Percentiles rank a stretch among this genome's conserved stretches.
Evolutionary conservation across 2,797 vertebrate species (phyloP).

Genomic region (Poliocrania exsul): DNA sequence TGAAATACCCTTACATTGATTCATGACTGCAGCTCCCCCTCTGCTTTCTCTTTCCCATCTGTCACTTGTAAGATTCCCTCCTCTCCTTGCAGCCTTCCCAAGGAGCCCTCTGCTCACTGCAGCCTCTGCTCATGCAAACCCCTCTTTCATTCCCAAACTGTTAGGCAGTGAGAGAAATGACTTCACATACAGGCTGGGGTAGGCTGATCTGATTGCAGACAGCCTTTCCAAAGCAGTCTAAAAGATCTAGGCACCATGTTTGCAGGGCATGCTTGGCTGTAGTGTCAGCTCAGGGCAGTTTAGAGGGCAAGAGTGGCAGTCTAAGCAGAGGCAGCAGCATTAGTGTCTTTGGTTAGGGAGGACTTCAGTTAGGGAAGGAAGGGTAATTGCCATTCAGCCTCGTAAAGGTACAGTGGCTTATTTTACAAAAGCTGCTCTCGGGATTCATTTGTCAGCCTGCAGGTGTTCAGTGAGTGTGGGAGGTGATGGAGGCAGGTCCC

Average conservation of each 20-base stretch:
- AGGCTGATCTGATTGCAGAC: not conserved
- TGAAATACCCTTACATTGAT: slow-evolving; percentile 31
- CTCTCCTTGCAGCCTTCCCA: not conserved
- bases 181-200: not conserved
- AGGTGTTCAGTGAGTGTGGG: not conserved
- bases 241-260: not conserved
- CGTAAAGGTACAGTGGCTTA: not conserved
- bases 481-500: not conserved
- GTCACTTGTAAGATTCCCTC: slow-evolving; percentile 15
- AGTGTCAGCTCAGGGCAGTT: not conserved
- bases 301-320: not conserved
- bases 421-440: not conserved
- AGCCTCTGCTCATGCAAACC: not conserved
- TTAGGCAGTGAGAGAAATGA: not conserved
- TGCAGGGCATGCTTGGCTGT: not conserved
- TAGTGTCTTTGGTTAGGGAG: not conserved
- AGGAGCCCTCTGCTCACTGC: not conserved
- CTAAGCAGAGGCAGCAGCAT: not conserved
- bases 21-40: not conserved
- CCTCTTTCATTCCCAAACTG: not conserved
- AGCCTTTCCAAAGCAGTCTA: not conserved
- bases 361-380: not conserved
- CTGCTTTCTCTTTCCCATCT: slow-evolving; percentile 40
- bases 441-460: not conserved
- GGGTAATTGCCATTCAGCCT: not conserved